phyloP scores from a whole-genome alignment of 92 coral and sea anemone genomes.

The Muricea muricata region DNA sequence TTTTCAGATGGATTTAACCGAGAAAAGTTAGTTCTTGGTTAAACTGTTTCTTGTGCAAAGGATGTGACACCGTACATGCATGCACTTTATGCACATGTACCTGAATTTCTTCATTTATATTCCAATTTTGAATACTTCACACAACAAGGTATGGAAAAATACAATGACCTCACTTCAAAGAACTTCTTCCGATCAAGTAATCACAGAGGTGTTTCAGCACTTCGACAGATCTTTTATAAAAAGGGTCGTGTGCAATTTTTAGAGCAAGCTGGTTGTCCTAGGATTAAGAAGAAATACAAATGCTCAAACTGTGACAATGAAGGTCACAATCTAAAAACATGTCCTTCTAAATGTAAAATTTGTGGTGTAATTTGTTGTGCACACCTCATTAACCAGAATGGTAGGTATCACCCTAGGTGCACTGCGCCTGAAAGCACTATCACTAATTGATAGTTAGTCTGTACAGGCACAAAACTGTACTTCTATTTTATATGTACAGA shows the following conservation, averaged over 20 bases:
- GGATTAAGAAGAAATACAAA: conserved; percentile 44
- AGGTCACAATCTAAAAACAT: conserved; percentile 71
- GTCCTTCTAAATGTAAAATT: conserved; percentile 56
- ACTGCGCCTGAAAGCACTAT: conserved; percentile 6
- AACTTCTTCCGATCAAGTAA: conserved; percentile 67
- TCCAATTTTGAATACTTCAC: conserved; percentile 56
- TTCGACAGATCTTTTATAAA: conserved; percentile 54
- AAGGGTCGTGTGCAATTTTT: conserved; percentile 59
- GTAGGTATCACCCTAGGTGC: conserved; percentile 41
- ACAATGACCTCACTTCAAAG: conserved; percentile 62
- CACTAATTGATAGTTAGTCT: too few relatives aligned
- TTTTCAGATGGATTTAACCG: conserved; percentile 30
- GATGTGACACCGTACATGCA: conserved; percentile 50
- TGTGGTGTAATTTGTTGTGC: conserved; percentile 43
- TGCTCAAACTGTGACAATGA: conserved; percentile 52
- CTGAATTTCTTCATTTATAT: conserved; percentile 53
- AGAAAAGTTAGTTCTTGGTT: background rate
- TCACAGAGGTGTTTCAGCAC: conserved; percentile 64
- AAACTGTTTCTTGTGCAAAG: background rate
- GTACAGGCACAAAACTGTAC: too few relatives aligned
- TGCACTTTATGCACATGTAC: conserved; percentile 61
- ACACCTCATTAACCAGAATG: conserved; percentile 43
- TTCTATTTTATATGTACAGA: too few relatives aligned
- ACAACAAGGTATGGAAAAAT: conserved; percentile 70
- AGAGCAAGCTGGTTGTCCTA: conserved; percentile 67